These are phyloP conservation scores for Holacanthus passer DNA, from an alignment of 2,113 vertebrate genomes.

Conservation along the genomic window DNA sequence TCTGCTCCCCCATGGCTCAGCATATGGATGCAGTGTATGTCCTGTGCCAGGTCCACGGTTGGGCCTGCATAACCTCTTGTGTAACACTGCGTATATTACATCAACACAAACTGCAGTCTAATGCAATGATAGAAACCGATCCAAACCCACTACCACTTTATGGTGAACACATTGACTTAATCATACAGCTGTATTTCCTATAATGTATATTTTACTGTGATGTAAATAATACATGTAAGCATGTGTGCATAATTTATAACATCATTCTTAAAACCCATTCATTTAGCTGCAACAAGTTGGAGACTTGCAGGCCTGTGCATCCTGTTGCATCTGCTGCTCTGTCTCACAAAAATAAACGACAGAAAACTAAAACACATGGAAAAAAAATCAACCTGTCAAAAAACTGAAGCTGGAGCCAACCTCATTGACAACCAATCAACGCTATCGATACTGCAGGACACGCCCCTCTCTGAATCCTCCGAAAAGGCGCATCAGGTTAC, in stretches of 20 bases:
- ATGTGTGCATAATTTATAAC: not conserved
- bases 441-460: not conserved
- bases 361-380: not conserved
- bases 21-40: not conserved
- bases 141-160: not conserved
- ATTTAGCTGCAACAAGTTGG: conserved; percentile 24
- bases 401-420: not conserved
- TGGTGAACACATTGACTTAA: not conserved
- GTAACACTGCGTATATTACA: conserved; percentile 45
- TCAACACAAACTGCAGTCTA: not conserved
- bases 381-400: not conserved
- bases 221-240: too few relatives aligned
- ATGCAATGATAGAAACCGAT: not conserved
- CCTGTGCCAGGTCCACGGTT: not conserved
- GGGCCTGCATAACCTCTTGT: not conserved
- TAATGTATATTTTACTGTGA: not conserved
- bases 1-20: too few relatives aligned
- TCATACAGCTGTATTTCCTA: too few relatives aligned
- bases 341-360: not conserved
- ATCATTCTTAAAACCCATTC: not conserved
- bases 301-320: not conserved
- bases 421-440: not conserved
- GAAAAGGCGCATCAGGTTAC: conserved; percentile 8
- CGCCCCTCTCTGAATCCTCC: not conserved
- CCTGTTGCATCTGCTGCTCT: not conserved